Evolutionary conservation across 2,888 invertebrate species (phyloP).

Genomic region (Stenurella melanura): DNA sequence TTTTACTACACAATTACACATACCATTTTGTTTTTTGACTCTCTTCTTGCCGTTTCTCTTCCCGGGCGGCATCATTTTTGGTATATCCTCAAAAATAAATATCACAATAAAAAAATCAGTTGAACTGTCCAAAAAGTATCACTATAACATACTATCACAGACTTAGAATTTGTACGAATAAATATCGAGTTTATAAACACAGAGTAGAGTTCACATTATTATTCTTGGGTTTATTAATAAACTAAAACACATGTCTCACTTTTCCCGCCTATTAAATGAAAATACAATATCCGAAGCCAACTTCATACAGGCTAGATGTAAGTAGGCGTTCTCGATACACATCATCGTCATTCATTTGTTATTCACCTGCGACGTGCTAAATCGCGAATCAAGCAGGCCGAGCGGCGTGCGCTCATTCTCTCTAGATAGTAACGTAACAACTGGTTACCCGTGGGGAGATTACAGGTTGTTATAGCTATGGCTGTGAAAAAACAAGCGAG

Average conservation of each 20-base stretch:
- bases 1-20: constrained; percentile 49
- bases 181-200: constrained; percentile 34
- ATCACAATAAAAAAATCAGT: constrained; percentile 37
- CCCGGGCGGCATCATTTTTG: constrained; percentile 60
- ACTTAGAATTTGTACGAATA: constrained; percentile 37
- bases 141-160: constrained; percentile 40
- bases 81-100: constrained; percentile 33
- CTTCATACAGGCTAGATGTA: constrained; percentile 53
- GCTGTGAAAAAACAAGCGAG: constrained; percentile 70
- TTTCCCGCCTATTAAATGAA: constrained; percentile 45
- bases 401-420: constrained; percentile 28
- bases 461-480: constrained; percentile 72
- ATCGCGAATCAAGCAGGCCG: constrained; percentile 25
- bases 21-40: constrained; percentile 68
- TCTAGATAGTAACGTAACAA: constrained; percentile 51
- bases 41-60: constrained; percentile 65
- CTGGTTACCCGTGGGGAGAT: constrained; percentile 65
- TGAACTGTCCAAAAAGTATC: constrained; percentile 33
- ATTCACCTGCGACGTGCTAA: constrained; percentile 42
- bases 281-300: constrained; percentile 55
- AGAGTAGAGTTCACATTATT: constrained; percentile 44
- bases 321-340: constrained; percentile 58
- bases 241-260: constrained; percentile 38
- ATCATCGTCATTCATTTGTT: constrained; percentile 58
- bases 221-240: constrained; percentile 24